Evolutionary conservation across 2,888 invertebrate genomes (phyloP), one percentile per base, ranked within the genome.

Genomic region (Gibbula magus): DNA sequence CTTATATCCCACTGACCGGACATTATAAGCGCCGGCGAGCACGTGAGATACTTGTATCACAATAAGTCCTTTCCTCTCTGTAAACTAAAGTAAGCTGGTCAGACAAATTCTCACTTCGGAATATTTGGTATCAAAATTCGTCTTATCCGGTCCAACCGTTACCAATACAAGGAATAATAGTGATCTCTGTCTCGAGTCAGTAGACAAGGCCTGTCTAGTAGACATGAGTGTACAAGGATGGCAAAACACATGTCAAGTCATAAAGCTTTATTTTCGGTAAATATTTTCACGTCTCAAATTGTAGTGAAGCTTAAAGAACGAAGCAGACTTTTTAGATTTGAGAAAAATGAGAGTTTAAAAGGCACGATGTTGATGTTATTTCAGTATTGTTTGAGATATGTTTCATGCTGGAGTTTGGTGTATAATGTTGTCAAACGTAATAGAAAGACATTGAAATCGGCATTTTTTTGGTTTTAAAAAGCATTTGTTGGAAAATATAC

Each of bases 81-180:
- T 35, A 25, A 70, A 70, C 70, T 39, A 70, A 35, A 8, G 18
- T 35, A 70, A 70, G 70, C 70, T 20, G 35, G 20, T 20, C 70
- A 20, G 8, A 70, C 18, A 39, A 32, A 70, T 70, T 70, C 70
- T 32, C 70, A 70, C 35, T 20, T 39, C 70, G 70, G 35, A 70
- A 70, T 70, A 70, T 70, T 70, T 70, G 70, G 70, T 70, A 70
- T 70, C 70, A 70, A 70, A 70, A 70, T 70, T 70, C 70, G 70
- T 70, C 32, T 32, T 39, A 70, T 70, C 70, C 70, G 39, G 70
- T 10, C 70, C 32, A 39, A 70, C 13, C 70, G 70, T 29, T 32
- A 4, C 10, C 35, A 70, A 70, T 70, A 70, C 18, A 70, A 16
- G 35, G 18, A 70, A 70, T 70, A 70, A 39, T 20, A n/a, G 39